A percentile compares a stretch with the other conserved stretches of the same genome.
Evolutionary conservation across 1,140 invertebrate species (phyloP).

Genomic region (Trissolcus basalis): DNA sequence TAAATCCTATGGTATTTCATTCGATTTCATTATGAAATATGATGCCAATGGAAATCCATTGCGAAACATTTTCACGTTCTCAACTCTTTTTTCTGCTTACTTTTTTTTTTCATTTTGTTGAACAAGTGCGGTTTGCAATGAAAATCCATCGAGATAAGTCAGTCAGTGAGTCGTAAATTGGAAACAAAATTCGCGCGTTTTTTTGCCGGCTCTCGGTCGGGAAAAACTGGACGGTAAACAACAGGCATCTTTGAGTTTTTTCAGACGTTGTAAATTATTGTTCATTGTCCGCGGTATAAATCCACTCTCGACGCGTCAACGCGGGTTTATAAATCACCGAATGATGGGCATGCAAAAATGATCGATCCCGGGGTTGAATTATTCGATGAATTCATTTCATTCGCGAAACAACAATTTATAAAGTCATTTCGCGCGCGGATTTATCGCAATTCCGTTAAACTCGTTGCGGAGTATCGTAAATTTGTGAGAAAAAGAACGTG

Average conservation of each 20-base stretch:
- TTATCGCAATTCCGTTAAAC: neutral
- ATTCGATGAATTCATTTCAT: slow-evolving; percentile 2
- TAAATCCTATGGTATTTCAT: neutral
- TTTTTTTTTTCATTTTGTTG: too few relatives aligned
- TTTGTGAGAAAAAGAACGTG: neutral
- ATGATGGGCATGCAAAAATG: neutral
- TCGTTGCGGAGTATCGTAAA: neutral
- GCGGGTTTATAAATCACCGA: neutral
- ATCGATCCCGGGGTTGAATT: neutral
- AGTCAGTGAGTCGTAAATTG: too few relatives aligned
- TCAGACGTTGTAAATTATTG: neutral
- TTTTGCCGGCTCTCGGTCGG: too few relatives aligned
- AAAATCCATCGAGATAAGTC: too few relatives aligned
- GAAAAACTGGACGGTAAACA: neutral
- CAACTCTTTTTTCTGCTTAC: too few relatives aligned
- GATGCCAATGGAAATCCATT: neutral
- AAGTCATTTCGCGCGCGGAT: neutral
- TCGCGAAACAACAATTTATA: neutral
- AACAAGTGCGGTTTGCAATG: too few relatives aligned
- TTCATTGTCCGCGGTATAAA: neutral
- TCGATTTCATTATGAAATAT: neutral
- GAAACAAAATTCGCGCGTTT: too few relatives aligned
- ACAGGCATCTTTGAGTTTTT: neutral
- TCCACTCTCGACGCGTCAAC: slow-evolving; percentile 1
- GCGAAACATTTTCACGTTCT: too few relatives aligned